phyloP scores from a whole-genome alignment of 2,797 vertebrate species.

The Thunnus albacares region DNA sequence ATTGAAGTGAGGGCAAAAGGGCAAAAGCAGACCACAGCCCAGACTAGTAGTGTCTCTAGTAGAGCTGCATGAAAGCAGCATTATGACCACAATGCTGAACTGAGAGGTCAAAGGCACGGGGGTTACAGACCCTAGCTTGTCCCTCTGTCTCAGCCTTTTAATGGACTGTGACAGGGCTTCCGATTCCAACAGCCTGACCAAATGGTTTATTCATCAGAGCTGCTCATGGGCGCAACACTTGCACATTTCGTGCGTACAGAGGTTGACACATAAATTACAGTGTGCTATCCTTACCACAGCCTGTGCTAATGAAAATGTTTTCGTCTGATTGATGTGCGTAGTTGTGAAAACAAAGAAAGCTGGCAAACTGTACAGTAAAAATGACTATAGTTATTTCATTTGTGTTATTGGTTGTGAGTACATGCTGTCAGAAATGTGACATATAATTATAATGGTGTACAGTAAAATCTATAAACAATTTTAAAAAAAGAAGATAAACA shows the following conservation, averaged over 20 bases:
- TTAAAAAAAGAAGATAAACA: constrained; percentile 29
- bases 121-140: constrained; percentile 69
- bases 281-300: constrained; percentile 54
- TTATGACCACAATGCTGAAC: constrained; percentile 36
- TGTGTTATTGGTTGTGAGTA: constrained; percentile 50
- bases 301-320: constrained; percentile 64
- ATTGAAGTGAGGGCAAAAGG: constrained; percentile 68
- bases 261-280: constrained; percentile 76
- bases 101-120: constrained; percentile 54
- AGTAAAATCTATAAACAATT: constrained; percentile 28
- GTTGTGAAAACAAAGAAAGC: constrained; percentile 37
- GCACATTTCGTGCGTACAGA: constrained; percentile 56
- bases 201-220: constrained; percentile 85
- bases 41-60: constrained; percentile 43
- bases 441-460: background rate
- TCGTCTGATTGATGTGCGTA: constrained; percentile 55
- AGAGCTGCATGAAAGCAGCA: constrained; percentile 45
- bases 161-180: constrained; percentile 85
- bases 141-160: constrained; percentile 69
- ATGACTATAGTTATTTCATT: constrained; percentile 18
- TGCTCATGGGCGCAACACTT: constrained; percentile 65
- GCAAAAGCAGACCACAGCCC: constrained; percentile 51
- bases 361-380: constrained; percentile 15
- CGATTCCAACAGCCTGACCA: constrained; percentile 67
- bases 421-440: constrained; percentile 41